A percentile compares a stretch with the other conserved stretches of the same genome.
Evolutionary conservation across 2,797 vertebrate species (phyloP).

Genomic region (Propithecus deckenii): DNA sequence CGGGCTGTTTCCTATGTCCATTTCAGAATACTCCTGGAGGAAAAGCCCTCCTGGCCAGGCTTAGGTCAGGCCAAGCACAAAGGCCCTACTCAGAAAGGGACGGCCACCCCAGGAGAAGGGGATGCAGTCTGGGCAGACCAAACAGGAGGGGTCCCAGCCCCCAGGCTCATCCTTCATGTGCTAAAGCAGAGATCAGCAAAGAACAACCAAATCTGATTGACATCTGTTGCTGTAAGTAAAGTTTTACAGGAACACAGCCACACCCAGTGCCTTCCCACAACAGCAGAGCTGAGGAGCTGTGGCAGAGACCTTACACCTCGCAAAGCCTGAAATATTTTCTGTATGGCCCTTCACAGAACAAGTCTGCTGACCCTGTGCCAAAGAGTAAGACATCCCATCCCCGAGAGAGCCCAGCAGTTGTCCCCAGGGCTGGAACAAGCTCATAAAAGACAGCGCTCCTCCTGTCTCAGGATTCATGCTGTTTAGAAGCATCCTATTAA

Average conservation of each 20-base stretch:
- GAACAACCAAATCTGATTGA: not conserved
- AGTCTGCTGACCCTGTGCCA: too few species aligned
- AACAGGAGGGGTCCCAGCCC: not conserved
- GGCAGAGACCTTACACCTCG: not conserved
- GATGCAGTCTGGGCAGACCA: not conserved
- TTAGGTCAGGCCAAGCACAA: not conserved
- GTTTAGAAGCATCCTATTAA: not conserved
- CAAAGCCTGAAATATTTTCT: not conserved
- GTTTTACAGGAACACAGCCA: not conserved
- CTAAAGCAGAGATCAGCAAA: not conserved
- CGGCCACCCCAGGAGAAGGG: not conserved
- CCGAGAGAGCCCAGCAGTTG: fast-evolving
- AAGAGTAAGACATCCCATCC: not conserved
- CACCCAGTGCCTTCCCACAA: fast-evolving
- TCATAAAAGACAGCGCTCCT: fast-evolving
- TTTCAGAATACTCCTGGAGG: not conserved
- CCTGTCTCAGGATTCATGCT: not conserved
- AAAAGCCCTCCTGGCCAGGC: not conserved
- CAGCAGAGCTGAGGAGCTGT: not conserved
- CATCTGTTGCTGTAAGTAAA: not conserved
- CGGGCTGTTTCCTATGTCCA: not conserved
- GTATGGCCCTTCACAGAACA: too few species aligned
- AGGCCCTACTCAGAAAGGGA: not conserved
- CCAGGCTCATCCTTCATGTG: not conserved
- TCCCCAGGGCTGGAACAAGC: not conserved